Base-by-base conservation (phyloP, 2,888 invertebrate species). In the Hemithea aestivaria region DNA sequence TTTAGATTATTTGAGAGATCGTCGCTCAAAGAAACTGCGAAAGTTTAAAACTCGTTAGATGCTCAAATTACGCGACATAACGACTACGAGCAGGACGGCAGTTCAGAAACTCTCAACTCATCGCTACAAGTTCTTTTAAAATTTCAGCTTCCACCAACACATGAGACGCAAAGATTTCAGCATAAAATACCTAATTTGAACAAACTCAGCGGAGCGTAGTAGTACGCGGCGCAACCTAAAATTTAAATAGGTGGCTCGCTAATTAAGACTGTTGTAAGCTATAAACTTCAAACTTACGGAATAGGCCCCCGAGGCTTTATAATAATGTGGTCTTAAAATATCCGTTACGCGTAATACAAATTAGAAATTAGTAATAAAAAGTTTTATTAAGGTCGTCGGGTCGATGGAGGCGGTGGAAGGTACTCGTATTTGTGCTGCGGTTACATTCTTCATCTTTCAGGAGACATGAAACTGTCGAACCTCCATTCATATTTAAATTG, bases 401-500 rank as follows among this genome's bases (percentile, higher is more conserved):
- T 23, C 29, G 26, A 12, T 8, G 12, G 8, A 10, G 16, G 16
- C 20, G 25, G 26, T 16, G 28, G 22, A 20, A 24, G 25, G 32
- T 35, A 29, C 42, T 35, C 27, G 31, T 35, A 44, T 48, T 29
- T 27, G 31, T 30, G 28, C 30, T 24, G 25, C 38, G 10, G 34
- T 41, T 39, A 32, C 45, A 54, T 51, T 56, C 55, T 58, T 62
- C 59, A 58, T 62, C 63, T 62, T 58, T 48, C 52, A 56, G 63
- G 51, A 61, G 63, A 66, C 63, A 71, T 71, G 66, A 72, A 76
- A 75, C 64, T 71, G 73, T 73, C 73, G 70, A 73, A 73, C 62
- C 68, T 62, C 72, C 71, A 73, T 79, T 80, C 73, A 79, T 73
- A 80, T 83, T 80, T 69, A 78, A 80, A 77, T 79, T 67, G 67